Percentiles rank a stretch among this genome's conserved stretches.
These are phyloP conservation scores for Eulemur rubriventer DNA, from an alignment of 2,797 vertebrate genomes.

Conservation along the genomic window DNA sequence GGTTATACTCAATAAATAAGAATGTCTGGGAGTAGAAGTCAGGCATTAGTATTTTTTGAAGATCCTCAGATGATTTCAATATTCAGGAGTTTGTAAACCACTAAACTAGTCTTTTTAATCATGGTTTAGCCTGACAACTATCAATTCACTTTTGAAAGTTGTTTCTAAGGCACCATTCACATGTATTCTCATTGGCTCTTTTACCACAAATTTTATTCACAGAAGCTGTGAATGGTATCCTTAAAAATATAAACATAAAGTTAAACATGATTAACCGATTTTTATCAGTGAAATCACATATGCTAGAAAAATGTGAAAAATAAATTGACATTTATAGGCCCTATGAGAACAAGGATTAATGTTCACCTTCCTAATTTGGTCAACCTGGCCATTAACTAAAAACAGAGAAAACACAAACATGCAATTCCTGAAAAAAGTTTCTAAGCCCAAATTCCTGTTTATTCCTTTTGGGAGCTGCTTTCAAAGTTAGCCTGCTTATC, in stretches of 20 bases:
- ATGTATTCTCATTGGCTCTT: not conserved
- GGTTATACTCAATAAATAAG: not conserved
- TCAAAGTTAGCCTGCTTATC: slow-evolving; percentile 62
- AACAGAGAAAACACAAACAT: slow-evolving; percentile 28
- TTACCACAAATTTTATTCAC: not conserved
- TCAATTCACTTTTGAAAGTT: not conserved
- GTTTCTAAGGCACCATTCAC: not conserved
- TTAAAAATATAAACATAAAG: not conserved
- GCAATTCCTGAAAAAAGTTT: slow-evolving; percentile 28
- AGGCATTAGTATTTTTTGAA: not conserved
- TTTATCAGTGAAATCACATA: slow-evolving; percentile 16
- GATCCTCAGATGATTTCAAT: not conserved
- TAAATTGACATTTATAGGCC: not conserved
- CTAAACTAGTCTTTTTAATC: not conserved
- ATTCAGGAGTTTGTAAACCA: not conserved
- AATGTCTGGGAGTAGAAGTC: not conserved
- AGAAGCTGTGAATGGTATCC: not conserved
- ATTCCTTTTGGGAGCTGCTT: slow-evolving; percentile 50
- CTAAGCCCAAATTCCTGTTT: slow-evolving; percentile 48
- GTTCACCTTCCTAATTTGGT: slow-evolving; percentile 39
- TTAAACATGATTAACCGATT: not conserved
- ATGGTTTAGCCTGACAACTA: not conserved
- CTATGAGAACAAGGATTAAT: not conserved
- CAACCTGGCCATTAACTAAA: not conserved
- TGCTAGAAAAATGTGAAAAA: not conserved